Base-by-base conservation (phyloP, 2,113 vertebrate genomes). In the Haliaeetus leucogaster region DNA sequence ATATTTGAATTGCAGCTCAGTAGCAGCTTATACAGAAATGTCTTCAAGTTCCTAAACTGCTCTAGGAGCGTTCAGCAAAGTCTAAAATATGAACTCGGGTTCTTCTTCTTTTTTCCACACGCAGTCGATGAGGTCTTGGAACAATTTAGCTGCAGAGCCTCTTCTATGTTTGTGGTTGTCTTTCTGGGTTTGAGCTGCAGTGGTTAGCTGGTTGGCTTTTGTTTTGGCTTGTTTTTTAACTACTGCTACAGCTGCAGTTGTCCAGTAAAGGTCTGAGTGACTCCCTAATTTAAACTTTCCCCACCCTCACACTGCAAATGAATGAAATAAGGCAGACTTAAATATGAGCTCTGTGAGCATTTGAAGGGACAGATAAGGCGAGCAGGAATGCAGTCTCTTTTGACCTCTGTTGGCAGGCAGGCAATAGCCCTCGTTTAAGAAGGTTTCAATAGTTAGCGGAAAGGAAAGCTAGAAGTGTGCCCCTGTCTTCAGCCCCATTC, bases 21-120 rank as follows among this genome's bases (percentile, higher is more conserved):
- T 63, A 45, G 62, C 55, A 50, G 18, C 14, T 78, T 68, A 3
- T 30, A 43, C 25, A 73, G 68, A 26, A 82, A 78, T 30, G 16
- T 42, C 72, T 86, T 68, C 50, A 13, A 47, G 38, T 40, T 78
- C 27, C 59, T 56, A 20, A 78, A 38, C 25, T 0, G 0, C 52
- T 92, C 30, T 9, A 29, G 36, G 5, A 23, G 25, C 2, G 0
- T 53, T 87, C 50, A 58, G 27, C 38, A 62, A 34, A 58, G 55
- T 23, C 42, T 78, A 23, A 81, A 48, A 30, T 3, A n/a, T 1
- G 5, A 73, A 13, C 11, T 83, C 0, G 0, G 0, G 3, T 10
- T 85, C 82, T 40, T 62, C 5, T 70, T 30, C 9, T 43, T 30
- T 52, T 68, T 23, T 32, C 23, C 30, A 7, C 1, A 1, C 52